These are phyloP conservation scores for Vespertilio murinus DNA, from an alignment of 2,797 vertebrate genomes.

Conservation along the genomic window DNA sequence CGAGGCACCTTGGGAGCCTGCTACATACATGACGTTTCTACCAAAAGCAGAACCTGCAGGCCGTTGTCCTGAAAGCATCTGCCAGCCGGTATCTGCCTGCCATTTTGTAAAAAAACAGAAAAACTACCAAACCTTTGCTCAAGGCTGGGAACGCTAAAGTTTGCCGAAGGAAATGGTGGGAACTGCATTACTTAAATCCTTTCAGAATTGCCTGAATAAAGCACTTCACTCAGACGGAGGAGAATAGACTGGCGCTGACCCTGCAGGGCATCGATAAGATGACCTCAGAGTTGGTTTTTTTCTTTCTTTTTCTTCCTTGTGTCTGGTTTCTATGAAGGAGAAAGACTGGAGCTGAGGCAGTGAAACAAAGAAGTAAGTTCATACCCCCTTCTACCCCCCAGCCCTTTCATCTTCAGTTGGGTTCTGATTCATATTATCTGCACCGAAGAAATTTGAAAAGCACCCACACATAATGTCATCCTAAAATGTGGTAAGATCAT, in stretches of 20 bases:
- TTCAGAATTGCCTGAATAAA: slow-evolving; percentile 69
- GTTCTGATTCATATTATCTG: slow-evolving; percentile 51
- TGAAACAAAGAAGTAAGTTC: slow-evolving; percentile 71
- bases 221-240: slow-evolving; percentile 46
- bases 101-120: slow-evolving; percentile 11
- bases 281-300: slow-evolving; percentile 63
- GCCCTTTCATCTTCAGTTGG: slow-evolving; percentile 62
- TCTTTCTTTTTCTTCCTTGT: not conserved
- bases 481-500: slow-evolving; percentile 52
- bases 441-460: slow-evolving; percentile 60
- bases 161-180: slow-evolving; percentile 55
- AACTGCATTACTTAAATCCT: slow-evolving; percentile 64
- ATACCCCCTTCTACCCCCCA: not conserved
- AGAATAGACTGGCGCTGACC: slow-evolving; percentile 66
- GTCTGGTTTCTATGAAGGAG: slow-evolving; percentile 70
- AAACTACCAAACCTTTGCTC: not conserved
- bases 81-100: not conserved
- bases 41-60: not conserved
- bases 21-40: not conserved
- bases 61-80: not conserved
- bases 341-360: slow-evolving; percentile 59
- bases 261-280: slow-evolving; percentile 61
- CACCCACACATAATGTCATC: slow-evolving; percentile 15
- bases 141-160: slow-evolving; percentile 58
- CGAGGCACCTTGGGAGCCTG: not conserved